Conservation (phyloP, 53 echinoderm and acorn worm species). For the Holothuria scabra region DNA sequence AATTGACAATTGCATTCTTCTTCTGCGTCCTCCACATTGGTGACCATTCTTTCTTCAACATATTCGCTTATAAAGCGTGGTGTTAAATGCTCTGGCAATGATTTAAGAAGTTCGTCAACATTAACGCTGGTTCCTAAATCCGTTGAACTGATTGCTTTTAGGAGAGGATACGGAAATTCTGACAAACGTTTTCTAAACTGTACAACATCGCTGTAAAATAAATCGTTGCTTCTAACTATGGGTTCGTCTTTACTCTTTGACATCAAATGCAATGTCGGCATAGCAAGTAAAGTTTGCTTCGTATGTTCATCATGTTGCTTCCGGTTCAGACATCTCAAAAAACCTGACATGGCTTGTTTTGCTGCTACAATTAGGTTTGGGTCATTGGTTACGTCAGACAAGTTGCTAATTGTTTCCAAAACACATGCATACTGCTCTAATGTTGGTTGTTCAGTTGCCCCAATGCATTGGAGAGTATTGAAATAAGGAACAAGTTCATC, state of each 20-base stretch:
- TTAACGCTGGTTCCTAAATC: background rate
- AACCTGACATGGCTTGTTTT: slow-evolving; percentile 24
- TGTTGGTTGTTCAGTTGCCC: slow-evolving; percentile 52
- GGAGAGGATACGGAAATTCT: background rate
- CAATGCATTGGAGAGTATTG: slow-evolving; percentile 22
- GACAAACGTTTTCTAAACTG: slow-evolving; percentile 31
- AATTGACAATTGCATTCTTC: background rate
- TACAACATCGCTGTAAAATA: slow-evolving; percentile 37
- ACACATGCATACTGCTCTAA: slow-evolving; percentile 53
- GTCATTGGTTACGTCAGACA: background rate
- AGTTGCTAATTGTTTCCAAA: slow-evolving; percentile 10
- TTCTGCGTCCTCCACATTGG: background rate
- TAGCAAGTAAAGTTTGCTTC: background rate
- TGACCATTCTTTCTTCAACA: slow-evolving; percentile 36
- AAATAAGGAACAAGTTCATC: slow-evolving; percentile 38
- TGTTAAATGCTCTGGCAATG: slow-evolving; percentile 26
- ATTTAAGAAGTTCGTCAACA: slow-evolving; percentile 5
- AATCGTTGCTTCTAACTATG: slow-evolving; percentile 20
- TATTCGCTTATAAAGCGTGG: slow-evolving; percentile 36
- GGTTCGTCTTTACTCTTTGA: slow-evolving; percentile 7
- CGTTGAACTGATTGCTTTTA: slow-evolving; percentile 25
- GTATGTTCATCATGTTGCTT: background rate
- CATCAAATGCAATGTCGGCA: slow-evolving; percentile 34
- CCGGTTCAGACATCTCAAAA: slow-evolving; percentile 18
- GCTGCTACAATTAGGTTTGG: slow-evolving; percentile 41